A percentile compares a stretch with the other conserved stretches of the same genome.
Evolutionary conservation across 23 tunicate species (phyloP).

Genomic region (Botrylloides violaceus): DNA sequence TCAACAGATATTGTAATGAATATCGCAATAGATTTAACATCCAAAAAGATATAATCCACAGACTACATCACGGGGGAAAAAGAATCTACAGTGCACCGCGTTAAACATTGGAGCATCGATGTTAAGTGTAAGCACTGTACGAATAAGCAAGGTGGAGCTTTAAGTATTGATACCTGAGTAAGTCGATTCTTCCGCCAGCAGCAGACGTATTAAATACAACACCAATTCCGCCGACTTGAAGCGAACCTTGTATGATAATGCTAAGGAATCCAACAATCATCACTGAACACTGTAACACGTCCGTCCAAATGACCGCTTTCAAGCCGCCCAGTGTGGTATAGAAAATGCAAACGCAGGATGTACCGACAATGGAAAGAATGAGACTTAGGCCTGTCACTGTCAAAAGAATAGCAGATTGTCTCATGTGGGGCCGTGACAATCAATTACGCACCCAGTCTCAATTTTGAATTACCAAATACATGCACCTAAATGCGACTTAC

Average conservation of each 20-base stretch:
- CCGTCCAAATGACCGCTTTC: slow-evolving; percentile 86
- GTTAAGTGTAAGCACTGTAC: background rate
- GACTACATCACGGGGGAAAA: too few species aligned
- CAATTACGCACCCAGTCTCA: too few species aligned
- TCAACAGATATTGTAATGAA: too few species aligned
- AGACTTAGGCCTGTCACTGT: slow-evolving; percentile 62
- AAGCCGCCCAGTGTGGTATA: slow-evolving; percentile 72
- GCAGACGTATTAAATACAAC: slow-evolving; percentile 25
- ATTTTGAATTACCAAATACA: background rate
- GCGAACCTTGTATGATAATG: slow-evolving; percentile 38
- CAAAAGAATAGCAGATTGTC: too few species aligned
- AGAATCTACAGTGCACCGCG: too few species aligned
- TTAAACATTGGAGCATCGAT: background rate
- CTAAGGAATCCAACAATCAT: slow-evolving; percentile 54
- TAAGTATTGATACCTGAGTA: slow-evolving; percentile 4
- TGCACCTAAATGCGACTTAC: background rate
- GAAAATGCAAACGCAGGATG: slow-evolving; percentile 57
- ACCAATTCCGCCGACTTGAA: slow-evolving; percentile 41
- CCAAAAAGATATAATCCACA: too few species aligned
- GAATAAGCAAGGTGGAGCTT: too few species aligned
- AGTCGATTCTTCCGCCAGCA: slow-evolving; percentile 45
- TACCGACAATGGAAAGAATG: slow-evolving; percentile 38
- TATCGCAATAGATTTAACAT: too few species aligned
- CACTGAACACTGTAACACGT: slow-evolving; percentile 51
- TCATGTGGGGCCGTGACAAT: too few species aligned